Base-by-base conservation (phyloP, 2,797 vertebrate species). In the Ceyx erithaca region DNA sequence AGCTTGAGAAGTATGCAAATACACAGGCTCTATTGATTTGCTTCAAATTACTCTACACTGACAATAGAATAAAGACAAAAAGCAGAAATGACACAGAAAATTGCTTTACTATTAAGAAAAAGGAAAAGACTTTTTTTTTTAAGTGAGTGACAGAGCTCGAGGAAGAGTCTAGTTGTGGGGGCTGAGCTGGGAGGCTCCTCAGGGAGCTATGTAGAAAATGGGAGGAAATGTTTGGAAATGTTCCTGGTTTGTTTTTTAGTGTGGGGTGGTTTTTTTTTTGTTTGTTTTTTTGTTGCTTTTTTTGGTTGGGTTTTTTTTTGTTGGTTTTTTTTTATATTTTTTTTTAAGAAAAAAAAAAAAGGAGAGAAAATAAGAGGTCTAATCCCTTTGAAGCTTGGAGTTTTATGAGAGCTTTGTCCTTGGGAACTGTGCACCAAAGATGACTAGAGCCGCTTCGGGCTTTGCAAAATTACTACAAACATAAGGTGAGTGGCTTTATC, bases 401-500 rank as follows among this genome's bases (percentile, higher is more conserved):
- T 93, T 97, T 96, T 95, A 94, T 89, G 96, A 91, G 92, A 79
- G 70, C 80, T 92, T 59, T 71, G 80, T 95, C 82, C 87, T 96
- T 95, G 91, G 95, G 80, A 96, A 78, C 84, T 67, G 66, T 72
- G 89, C 37, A 85, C 85, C 82, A 82, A 93, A 95, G 94, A 92
- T 96, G 82, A 95, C 94, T 91, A 88, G 76, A 93, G 89, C 93
- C 94, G 87, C 95, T 95, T 92, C 70, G 6, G 94, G 94, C 86
- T 92, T 92, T 96, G 79, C 91, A 96, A 96, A 97, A 97, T 96
- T 94, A 95, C 91, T 91, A 89, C 96, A 94, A 93, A 96, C 91
- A 95, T 93, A 96, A 95, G 94, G 72, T 95, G 88, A 96, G 91
- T 88, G 89, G 86, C 90, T 97, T 97, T 95, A 95, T 96, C 93